Percentiles rank a stretch among this genome's conserved stretches.
These are phyloP conservation scores for Luscinia megarhynchos DNA, from an alignment of 2,797 vertebrate genomes.

Conservation along the genomic window DNA sequence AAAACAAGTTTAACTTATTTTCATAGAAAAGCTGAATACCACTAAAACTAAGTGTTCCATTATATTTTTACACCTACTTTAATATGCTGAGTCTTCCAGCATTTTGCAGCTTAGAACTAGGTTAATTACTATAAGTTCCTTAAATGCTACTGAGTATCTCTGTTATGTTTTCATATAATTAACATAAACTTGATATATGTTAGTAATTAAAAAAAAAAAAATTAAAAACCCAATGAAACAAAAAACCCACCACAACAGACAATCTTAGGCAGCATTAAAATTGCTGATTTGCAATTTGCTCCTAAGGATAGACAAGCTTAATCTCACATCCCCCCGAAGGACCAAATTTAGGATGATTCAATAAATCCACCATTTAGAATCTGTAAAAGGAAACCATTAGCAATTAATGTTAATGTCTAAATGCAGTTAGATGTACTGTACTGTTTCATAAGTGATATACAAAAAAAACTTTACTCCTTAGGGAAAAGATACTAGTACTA, in stretches of 20 bases:
- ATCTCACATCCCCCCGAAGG: slow-evolving; percentile 35
- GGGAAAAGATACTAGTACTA: not conserved
- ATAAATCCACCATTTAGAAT: slow-evolving; percentile 65
- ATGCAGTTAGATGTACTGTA: slow-evolving; percentile 12
- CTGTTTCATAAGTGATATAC: slow-evolving; percentile 26
- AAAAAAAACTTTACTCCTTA: slow-evolving; percentile 32
- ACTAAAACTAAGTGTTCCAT: slow-evolving; percentile 32
- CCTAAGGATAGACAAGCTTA: slow-evolving; percentile 37
- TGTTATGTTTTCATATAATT: slow-evolving; percentile 74
- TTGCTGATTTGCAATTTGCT: slow-evolving; percentile 71
- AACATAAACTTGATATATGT: slow-evolving; percentile 76
- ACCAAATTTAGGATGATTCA: slow-evolving; percentile 61
- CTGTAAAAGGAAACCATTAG: slow-evolving; percentile 63
- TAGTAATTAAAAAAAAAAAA: slow-evolving; percentile 59
- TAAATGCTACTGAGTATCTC: slow-evolving; percentile 76
- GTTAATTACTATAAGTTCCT: slow-evolving; percentile 74
- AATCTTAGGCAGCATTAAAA: slow-evolving; percentile 69
- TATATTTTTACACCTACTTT: slow-evolving; percentile 51
- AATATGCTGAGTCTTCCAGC: slow-evolving; percentile 66
- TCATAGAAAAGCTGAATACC: slow-evolving; percentile 29
- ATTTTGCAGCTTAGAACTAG: slow-evolving; percentile 65
- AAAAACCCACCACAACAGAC: slow-evolving; percentile 4
- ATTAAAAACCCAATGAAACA: not conserved
- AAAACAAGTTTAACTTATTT: not conserved
- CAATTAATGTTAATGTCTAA: slow-evolving; percentile 64